Evolutionary conservation across 2,888 invertebrate genomes (phyloP).

Genomic region (Lepidocyrtinus sp.): DNA sequence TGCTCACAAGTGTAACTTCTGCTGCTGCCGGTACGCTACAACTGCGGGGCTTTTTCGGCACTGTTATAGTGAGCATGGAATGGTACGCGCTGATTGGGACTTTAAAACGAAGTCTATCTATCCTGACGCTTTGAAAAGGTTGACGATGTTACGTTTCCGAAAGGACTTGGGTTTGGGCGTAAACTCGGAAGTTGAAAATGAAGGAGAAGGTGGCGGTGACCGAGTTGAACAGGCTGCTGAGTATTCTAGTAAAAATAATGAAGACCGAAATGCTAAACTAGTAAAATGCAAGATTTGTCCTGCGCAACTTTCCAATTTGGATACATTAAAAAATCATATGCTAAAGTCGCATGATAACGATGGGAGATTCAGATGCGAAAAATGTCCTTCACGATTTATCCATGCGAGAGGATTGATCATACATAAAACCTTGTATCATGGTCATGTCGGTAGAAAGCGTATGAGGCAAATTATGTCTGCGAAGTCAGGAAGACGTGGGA

Average conservation of each 20-base stretch:
- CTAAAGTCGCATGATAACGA: not conserved
- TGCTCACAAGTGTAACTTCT: conserved; percentile 21
- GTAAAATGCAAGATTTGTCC: not conserved
- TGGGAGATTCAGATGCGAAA: not conserved
- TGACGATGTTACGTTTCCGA: no score
- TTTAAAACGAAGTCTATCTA: not conserved
- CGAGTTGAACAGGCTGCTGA: not conserved
- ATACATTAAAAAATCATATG: conserved; percentile 4
- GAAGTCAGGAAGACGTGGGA: no score
- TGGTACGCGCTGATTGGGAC: conserved; percentile 32
- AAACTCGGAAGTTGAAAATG: not conserved
- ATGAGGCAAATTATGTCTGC: not conserved
- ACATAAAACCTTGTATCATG: not conserved
- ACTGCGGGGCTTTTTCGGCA: conserved; percentile 9
- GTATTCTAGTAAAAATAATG: not conserved
- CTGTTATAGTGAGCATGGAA: conserved; percentile 11
- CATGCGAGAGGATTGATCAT: not conserved
- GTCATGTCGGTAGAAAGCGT: not conserved
- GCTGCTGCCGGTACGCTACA: conserved; percentile 22
- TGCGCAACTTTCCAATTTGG: not conserved
- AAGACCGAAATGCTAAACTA: no score
- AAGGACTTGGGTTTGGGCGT: no score
- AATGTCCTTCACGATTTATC: conserved; percentile 13
- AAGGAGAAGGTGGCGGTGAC: not conserved
- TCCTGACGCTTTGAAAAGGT: conserved; percentile 8